These are phyloP conservation scores for Gastracanthus pulcherrimus DNA, from an alignment of 2,888 invertebrate genomes.

Conservation along the genomic window DNA sequence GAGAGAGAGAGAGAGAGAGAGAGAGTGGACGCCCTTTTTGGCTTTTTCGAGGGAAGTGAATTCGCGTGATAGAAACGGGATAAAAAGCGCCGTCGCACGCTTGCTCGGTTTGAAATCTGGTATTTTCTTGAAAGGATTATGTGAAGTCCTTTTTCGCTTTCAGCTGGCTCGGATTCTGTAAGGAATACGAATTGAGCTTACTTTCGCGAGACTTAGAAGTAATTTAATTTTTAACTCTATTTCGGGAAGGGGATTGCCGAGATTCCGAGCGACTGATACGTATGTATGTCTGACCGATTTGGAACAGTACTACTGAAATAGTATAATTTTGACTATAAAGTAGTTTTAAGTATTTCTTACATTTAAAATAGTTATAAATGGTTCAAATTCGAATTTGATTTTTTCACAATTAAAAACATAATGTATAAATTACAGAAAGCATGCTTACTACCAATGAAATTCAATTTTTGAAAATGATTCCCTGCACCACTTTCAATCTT, in stretches of 20 bases:
- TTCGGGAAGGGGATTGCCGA: not conserved
- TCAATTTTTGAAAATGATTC: too few species aligned
- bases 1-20: not conserved
- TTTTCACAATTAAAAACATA: too few species aligned
- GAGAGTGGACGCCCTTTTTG: not conserved
- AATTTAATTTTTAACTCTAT: constrained; percentile 3
- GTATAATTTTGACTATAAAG: too few species aligned
- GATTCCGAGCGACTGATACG: not conserved
- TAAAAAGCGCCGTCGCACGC: not conserved
- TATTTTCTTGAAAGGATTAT: constrained; percentile 6
- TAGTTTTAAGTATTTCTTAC: too few species aligned
- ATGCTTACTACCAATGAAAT: too few species aligned
- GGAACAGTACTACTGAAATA: too few species aligned
- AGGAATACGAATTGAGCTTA: constrained; percentile 1
- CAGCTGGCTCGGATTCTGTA: not conserved
- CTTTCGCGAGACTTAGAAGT: not conserved
- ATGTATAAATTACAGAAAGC: too few species aligned
- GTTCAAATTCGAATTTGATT: too few species aligned
- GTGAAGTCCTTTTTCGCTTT: constrained; percentile 13
- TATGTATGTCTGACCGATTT: not conserved
- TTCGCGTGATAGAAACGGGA: constrained; percentile 1
- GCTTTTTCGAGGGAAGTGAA: not conserved
- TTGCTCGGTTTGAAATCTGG: constrained; percentile 7
- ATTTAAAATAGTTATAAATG: too few species aligned
- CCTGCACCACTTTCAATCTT: too few species aligned